phyloP scores from a whole-genome alignment of 1,140 invertebrate genomes.

The Acromyrmex charruanus region DNA sequence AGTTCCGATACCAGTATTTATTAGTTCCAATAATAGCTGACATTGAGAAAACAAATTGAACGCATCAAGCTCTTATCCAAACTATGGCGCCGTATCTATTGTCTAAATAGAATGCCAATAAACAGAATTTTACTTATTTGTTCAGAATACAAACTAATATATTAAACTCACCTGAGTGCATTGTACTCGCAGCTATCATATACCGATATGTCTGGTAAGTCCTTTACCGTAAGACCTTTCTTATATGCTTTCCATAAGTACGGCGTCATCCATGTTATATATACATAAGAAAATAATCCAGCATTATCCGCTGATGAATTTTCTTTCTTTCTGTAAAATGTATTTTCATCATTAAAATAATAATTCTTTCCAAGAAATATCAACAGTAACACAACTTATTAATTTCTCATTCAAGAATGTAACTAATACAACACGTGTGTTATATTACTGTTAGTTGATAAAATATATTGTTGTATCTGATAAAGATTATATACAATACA shows the following conservation, averaged over 20 bases:
- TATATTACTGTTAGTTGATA: too few species aligned
- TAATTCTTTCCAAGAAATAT: too few species aligned
- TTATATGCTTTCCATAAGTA: conserved; percentile 88
- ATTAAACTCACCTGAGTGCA: conserved; percentile 80
- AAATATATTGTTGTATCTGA: not conserved
- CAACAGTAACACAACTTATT: too few species aligned
- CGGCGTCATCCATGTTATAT: conserved; percentile 88
- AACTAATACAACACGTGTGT: too few species aligned
- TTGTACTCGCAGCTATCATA: conserved; percentile 87
- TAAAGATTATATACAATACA: conserved; percentile 1
- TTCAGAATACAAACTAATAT: not conserved
- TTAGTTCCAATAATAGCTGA: too few species aligned
- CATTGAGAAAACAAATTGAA: too few species aligned
- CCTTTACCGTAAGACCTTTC: conserved; percentile 83
- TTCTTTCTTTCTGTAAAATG: conserved; percentile 62
- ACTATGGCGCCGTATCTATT: too few species aligned
- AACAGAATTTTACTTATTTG: too few species aligned
- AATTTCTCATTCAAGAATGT: too few species aligned
- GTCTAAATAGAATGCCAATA: too few species aligned
- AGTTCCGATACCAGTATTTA: too few species aligned
- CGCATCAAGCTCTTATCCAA: too few species aligned
- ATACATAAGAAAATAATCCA: conserved; percentile 84
- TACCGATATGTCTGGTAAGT: conserved; percentile 86
- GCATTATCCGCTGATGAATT: conserved; percentile 70
- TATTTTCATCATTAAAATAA: not conserved